Conservation (phyloP, 2,888 invertebrate genomes). For the Apocheima hispidaria region DNA sequence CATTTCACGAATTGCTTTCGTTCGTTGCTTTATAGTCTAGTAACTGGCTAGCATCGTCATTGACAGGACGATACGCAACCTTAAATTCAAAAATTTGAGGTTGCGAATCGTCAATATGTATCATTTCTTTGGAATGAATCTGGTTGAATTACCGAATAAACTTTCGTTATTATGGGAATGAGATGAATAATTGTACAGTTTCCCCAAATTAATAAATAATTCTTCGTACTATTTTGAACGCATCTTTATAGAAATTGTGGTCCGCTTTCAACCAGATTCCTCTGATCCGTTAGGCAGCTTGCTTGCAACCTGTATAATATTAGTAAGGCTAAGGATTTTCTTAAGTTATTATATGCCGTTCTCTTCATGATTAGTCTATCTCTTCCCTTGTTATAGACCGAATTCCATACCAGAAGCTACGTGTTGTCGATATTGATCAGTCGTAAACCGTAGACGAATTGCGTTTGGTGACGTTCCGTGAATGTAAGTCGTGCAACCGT, state of each 20-base stretch:
- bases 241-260: no score
- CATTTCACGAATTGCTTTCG: slow-evolving; percentile 2
- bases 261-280: no score
- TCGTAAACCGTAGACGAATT: slow-evolving; percentile 13
- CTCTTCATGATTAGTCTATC: not conserved
- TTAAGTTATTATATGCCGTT: not conserved
- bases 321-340: no score
- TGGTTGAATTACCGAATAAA: not conserved
- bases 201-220: no score
- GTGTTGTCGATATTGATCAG: slow-evolving; percentile 10
- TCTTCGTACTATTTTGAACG: no score
- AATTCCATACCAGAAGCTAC: not conserved
- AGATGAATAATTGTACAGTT: no score
- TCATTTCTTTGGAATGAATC: no score
- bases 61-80: not conserved
- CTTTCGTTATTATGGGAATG: no score
- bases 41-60: not conserved
- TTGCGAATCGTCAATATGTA: not conserved
- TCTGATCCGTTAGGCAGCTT: no score
- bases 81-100: not conserved
- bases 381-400: no score
- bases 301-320: no score
- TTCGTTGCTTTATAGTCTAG: not conserved
- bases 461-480: slow-evolving; percentile 7
- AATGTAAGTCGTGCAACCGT: slow-evolving; percentile 17